These are phyloP conservation scores for Leptopilina myrica DNA, from an alignment of 2,888 invertebrate species.

Conservation along the genomic window DNA sequence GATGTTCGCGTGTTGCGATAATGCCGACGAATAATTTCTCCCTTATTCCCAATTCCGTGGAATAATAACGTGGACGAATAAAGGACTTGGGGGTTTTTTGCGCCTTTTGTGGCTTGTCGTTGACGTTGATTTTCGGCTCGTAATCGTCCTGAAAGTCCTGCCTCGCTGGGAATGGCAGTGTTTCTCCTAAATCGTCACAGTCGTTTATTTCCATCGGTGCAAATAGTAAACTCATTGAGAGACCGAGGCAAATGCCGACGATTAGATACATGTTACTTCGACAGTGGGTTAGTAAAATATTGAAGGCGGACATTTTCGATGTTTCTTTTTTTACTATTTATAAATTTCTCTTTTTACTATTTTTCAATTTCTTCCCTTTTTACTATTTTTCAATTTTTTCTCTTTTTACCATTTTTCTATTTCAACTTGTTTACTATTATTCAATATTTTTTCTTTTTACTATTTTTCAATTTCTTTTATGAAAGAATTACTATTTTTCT, in stretches of 20 bases:
- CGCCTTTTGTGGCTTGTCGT: slow-evolving; percentile 76
- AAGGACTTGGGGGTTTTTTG: slow-evolving; percentile 80
- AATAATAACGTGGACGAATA: slow-evolving; percentile 93
- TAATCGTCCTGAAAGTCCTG: slow-evolving; percentile 73
- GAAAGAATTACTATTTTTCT: too few species aligned
- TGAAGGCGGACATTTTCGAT: slow-evolving; percentile 63
- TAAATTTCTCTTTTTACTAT: too few species aligned
- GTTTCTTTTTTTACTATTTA: too few species aligned
- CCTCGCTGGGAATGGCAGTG: slow-evolving; percentile 55
- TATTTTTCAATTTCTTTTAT: too few species aligned
- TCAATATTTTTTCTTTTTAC: too few species aligned
- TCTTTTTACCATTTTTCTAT: too few species aligned
- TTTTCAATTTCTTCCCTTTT: too few species aligned
- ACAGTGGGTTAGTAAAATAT: slow-evolving; percentile 68
- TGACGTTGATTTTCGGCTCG: slow-evolving; percentile 77
- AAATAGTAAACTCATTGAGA: slow-evolving; percentile 79
- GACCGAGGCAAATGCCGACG: slow-evolving; percentile 79
- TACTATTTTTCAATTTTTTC: too few species aligned
- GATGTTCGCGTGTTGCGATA: slow-evolving; percentile 86
- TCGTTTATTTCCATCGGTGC: slow-evolving; percentile 77
- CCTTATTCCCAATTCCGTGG: slow-evolving; percentile 95
- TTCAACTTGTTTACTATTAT: too few species aligned
- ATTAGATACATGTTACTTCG: slow-evolving; percentile 80
- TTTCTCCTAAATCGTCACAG: slow-evolving; percentile 55
- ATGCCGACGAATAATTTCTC: slow-evolving; percentile 93